Base-by-base conservation (phyloP, 2,797 vertebrate genomes). In the Cynodonichthys magdalenae region DNA sequence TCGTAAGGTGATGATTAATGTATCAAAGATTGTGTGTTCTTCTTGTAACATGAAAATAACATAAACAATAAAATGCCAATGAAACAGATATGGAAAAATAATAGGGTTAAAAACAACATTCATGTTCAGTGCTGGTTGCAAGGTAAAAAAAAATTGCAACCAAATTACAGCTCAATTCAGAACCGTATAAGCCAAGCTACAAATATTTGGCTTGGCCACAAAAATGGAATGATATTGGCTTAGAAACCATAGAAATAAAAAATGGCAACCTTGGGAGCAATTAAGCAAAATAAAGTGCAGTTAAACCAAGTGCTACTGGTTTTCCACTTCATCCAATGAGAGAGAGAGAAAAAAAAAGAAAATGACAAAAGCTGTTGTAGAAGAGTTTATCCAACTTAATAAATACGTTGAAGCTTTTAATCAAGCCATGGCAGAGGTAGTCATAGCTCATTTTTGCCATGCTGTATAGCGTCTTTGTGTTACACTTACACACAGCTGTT, bases 141-240 rank as follows among this genome's bases (percentile, higher is more conserved):
- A 56, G 42, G 41, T 75, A 24, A 24, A 24, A 24, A 24, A 47
- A 60, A 70, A 74, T 77, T 82, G 71, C 79, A 63, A 77, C 75
- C 82, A 84, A 90, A 86, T 77, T 88, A 68, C 87, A 74, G 84
- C 85, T 91, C 75, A 90, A 86, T 92, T 92, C 92, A 92, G 89
- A 92, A 88, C 85, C 72, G n/a, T n/a, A 63, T 66, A 90, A 83
- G 86, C 92, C 84, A 87, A 78, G 89, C 85, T 87, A 86, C 91
- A 93, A 93, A 93, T 93, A 92, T 94, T 93, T 92, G 85, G 81
- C 82, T 93, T 93, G 87, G 91, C 90, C 81, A 64, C 80, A 84
- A 84, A 90, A 89, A 88, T 84, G 90, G 84, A 93, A 91, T 91
- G 92, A 92, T 92, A 90, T 92, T 93, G 91, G 91, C 90, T 80